A percentile compares a stretch with the other conserved stretches of the same genome.
These are phyloP conservation scores for Argopecten irradians DNA, from an alignment of 1,140 invertebrate genomes.

Conservation along the genomic window DNA sequence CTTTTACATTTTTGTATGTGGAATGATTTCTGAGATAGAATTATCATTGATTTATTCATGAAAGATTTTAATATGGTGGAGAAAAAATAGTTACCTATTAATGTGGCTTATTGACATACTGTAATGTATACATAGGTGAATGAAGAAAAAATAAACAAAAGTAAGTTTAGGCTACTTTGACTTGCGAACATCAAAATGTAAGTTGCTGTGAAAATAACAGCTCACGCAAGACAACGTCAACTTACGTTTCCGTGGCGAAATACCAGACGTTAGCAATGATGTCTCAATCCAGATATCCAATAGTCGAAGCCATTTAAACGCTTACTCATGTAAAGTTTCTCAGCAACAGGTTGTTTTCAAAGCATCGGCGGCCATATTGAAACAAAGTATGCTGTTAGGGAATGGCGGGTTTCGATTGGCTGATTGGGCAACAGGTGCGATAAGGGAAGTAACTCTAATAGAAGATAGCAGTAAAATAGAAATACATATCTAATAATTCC, in stretches of 20 bases:
- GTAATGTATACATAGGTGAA: too few relatives aligned
- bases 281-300: background rate
- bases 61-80: too few relatives aligned
- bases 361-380: background rate
- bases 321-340: background rate
- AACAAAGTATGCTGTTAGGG: background rate
- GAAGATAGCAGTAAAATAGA: background rate
- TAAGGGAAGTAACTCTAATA: background rate
- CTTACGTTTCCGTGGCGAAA: background rate
- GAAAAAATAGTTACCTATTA: too few relatives aligned
- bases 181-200: too few relatives aligned
- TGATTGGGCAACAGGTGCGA: background rate
- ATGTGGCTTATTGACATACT: too few relatives aligned
- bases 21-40: too few relatives aligned
- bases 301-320: background rate
- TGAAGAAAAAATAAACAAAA: too few relatives aligned
- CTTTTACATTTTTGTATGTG: too few relatives aligned
- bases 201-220: too few relatives aligned
- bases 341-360: background rate
- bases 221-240: background rate
- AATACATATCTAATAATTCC: background rate
- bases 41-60: too few relatives aligned
- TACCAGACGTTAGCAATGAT: too few relatives aligned
- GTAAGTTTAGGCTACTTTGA: too few relatives aligned
- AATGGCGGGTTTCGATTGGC: background rate